These are phyloP conservation scores for Lytechinus variegatus DNA, from an alignment of 35 echinoderm and acorn worm species.

Conservation along the genomic window DNA sequence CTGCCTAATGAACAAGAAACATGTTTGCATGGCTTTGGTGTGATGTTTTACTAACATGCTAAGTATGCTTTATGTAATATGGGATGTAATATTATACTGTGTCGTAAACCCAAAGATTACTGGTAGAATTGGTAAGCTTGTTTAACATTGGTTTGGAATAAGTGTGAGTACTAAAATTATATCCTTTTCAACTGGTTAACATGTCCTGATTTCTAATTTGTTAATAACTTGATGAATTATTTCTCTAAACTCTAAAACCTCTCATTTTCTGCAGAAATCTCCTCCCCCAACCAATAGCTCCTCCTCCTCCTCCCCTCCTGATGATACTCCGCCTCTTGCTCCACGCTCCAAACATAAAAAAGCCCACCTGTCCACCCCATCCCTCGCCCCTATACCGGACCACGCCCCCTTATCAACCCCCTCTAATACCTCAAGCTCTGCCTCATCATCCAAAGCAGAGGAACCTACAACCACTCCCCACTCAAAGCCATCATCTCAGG, in stretches of 20 bases:
- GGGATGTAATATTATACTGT: background rate
- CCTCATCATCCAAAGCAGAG: background rate
- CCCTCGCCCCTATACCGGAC: conserved; percentile 24
- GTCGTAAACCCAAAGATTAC: background rate
- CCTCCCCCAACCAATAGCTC: background rate
- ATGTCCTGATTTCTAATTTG: background rate
- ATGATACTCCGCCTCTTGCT: background rate
- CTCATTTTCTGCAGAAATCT: background rate
- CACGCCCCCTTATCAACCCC: background rate
- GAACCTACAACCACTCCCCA: background rate
- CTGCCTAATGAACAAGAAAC: background rate
- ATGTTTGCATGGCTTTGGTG: background rate
- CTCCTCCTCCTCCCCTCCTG: background rate
- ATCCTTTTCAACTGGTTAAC: background rate
- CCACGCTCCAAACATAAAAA: conserved; percentile 49
- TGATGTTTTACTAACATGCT: background rate
- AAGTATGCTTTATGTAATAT: background rate
- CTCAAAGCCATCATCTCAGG: background rate
- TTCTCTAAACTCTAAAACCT: background rate
- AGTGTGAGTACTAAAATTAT: background rate
- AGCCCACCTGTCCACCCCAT: background rate
- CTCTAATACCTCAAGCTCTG: background rate
- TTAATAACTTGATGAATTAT: background rate
- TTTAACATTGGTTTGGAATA: background rate
- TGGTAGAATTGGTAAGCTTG: background rate